Conservation (phyloP, 2,888 invertebrate species). For the Macropis europaea region DNA sequence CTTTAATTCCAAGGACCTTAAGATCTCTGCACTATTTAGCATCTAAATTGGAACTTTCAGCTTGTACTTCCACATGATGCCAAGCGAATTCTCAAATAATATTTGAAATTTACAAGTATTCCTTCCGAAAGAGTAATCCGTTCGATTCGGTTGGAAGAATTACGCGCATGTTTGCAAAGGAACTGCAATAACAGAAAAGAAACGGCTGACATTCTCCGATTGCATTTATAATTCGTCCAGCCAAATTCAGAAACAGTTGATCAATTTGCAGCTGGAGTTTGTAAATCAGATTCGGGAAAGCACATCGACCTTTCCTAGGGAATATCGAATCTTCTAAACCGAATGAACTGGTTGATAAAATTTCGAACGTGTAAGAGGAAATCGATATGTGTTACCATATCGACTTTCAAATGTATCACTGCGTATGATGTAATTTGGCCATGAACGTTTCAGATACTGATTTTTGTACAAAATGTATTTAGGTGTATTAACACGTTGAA, state of each 20-base stretch:
- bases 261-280: neutral
- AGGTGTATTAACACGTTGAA: no score
- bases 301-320: neutral
- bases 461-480: no score
- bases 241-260: neutral
- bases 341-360: neutral
- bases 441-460: no score
- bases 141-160: no score
- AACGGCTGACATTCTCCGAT: neutral
- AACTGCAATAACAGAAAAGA: neutral
- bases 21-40: constrained; percentile 15
- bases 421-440: no score
- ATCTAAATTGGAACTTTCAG: constrained; percentile 38
- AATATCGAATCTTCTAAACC: neutral
- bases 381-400: no score
- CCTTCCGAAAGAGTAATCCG: no score
- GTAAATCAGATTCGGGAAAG: neutral
- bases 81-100: no score
- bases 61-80: constrained; percentile 13
- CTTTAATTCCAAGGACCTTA: constrained; percentile 29
- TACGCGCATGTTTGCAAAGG: neutral
- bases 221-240: neutral
- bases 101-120: no score
- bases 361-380: no score
- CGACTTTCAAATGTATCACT: no score